A percentile compares a stretch with the other conserved stretches of the same genome.
Evolutionary conservation across 2,113 vertebrate species (phyloP).

Genomic region (Pseudonaja textilis): DNA sequence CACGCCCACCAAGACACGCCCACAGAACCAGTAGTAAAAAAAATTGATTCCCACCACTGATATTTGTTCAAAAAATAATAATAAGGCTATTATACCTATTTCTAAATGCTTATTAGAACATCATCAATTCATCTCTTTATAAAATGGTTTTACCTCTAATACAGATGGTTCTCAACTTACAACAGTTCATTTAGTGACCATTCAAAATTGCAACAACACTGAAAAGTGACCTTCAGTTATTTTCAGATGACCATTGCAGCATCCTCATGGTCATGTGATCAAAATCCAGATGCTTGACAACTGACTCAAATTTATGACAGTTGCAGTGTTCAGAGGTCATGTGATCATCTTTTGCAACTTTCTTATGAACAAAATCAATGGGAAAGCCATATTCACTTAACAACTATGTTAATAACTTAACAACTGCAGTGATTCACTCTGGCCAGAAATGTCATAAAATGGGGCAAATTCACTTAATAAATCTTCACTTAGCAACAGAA

Average conservation of each 20-base stretch:
- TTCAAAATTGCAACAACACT: background rate
- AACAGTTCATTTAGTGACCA: background rate
- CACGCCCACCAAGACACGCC: too few species aligned
- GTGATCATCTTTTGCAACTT: background rate
- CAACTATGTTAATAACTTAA: background rate
- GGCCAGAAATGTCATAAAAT: background rate
- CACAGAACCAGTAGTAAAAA: too few species aligned
- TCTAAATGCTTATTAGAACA: background rate
- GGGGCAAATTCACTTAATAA: background rate
- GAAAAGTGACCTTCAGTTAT: background rate
- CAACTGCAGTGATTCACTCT: background rate
- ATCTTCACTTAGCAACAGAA: background rate
- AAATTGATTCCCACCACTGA: too few species aligned
- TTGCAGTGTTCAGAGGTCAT: background rate
- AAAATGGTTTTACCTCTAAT: background rate
- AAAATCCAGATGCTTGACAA: background rate
- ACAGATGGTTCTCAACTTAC: background rate
- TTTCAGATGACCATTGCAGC: background rate
- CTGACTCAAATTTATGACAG: background rate
- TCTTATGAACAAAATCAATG: background rate
- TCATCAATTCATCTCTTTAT: too few species aligned
- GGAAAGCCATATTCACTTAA: background rate
- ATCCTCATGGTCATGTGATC: background rate
- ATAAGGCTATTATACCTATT: background rate
- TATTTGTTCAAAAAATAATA: too few species aligned